Base-by-base conservation (phyloP, 2,113 vertebrate species). In the Girardinichthys multiradiatus region DNA sequence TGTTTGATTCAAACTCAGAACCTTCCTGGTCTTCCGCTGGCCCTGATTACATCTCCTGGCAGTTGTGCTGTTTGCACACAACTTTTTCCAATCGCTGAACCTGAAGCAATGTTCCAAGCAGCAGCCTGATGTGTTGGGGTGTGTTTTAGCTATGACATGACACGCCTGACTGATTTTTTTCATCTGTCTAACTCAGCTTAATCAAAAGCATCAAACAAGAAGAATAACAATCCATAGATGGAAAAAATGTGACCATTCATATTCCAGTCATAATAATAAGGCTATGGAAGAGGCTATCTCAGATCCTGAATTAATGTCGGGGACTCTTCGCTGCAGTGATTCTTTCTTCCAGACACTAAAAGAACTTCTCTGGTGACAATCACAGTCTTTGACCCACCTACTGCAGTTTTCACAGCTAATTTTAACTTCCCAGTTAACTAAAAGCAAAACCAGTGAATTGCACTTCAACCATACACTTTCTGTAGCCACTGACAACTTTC, bases 231-330 rank as follows among this genome's bases (percentile, higher is more conserved):
- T 57, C 7, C 70, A 30, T 61, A 37, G 65, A 51, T 78, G 42
- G 30, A 64, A 74, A 7, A 78, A 73, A 68, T 77, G 68, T 68
- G 72, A 87, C 72, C 74, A 48, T 76, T 86, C 74, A 88, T 90
- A 82, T 85, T 86, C 75, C 62, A 30, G 28, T 21, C 29, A 30
- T 31, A 21, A 17, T 9, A 31, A 30, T 29, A 19, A 54, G 48
- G 24, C 8, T 51, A 15, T 14, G 42, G 15, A 19, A 19, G 48
- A 35, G 35, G 35, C 10, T 35, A 35, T 35, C 35, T 35, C 35
- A 35, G 35, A 35, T 35, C 35, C 10, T 35, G 35, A n/a, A n/a
- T n/a, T n/a, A n/a, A n/a, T n/a, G n/a, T n/a, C n/a, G n/a, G n/a
- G n/a, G n/a, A n/a, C n/a, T n/a, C n/a, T n/a, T n/a, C n/a, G n/a